Conservation (phyloP, 2,888 invertebrate species). For the Brachypalpus laphriformis region DNA sequence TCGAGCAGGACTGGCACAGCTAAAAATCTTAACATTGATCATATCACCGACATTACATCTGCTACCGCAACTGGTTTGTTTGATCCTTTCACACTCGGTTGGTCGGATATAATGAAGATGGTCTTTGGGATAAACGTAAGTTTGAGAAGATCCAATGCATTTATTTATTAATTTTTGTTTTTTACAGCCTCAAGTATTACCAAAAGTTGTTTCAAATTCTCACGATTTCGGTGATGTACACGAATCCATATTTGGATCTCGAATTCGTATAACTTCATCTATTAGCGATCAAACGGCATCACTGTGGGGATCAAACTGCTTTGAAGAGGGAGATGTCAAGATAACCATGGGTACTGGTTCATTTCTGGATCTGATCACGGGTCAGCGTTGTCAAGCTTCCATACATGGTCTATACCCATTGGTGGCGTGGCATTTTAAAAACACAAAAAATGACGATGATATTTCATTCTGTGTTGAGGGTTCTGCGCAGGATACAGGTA, state of each 20-base stretch:
- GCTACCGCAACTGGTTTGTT: conserved; percentile 96
- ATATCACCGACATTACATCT: conserved; percentile 94
- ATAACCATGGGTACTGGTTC: conserved; percentile 96
- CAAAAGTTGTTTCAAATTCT: conserved; percentile 91
- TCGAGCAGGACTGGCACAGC: conserved; percentile 78
- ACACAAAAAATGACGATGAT: conserved; percentile 80
- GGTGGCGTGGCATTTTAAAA: conserved; percentile 89
- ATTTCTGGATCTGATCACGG: conserved; percentile 94
- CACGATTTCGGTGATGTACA: conserved; percentile 88
- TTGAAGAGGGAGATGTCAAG: conserved; percentile 90
- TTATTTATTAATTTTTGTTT: not conserved
- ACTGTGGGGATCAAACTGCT: conserved; percentile 93
- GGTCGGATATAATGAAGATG: conserved; percentile 88
- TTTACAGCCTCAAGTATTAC: conserved; percentile 88
- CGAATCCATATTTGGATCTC: conserved; percentile 87
- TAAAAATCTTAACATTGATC: conserved; percentile 80
- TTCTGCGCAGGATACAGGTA: conserved; percentile 93
- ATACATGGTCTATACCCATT: conserved; percentile 94
- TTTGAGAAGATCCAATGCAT: not conserved
- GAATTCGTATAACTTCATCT: conserved; percentile 87
- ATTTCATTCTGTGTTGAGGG: conserved; percentile 93
- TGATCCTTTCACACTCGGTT: conserved; percentile 94
- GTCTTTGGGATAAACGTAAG: conserved; percentile 86
- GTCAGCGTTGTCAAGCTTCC: conserved; percentile 89
- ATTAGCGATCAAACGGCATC: conserved; percentile 91